Base-by-base conservation (phyloP, 2,888 invertebrate species). In the Hedychridium roseum region DNA sequence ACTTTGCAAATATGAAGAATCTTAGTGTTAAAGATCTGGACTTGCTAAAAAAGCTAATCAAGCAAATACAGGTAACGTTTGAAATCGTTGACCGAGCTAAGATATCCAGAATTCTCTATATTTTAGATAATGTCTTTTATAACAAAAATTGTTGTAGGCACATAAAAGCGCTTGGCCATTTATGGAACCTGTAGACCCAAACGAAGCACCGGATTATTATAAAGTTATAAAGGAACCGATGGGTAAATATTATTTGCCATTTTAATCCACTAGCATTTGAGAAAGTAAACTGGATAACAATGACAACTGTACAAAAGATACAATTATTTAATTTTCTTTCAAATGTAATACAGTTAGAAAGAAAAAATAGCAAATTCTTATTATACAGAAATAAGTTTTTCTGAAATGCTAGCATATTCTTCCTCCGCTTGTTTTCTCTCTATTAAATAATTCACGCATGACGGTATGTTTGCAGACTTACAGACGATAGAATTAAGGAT, bases 161-260 rank as follows among this genome's bases (percentile, higher is more conserved):
- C 95, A 97, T 82, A 96, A 96, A 82, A 95, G 92, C 82, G 94
- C 97, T 12, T 96, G 96, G 95, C 97, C 97, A 14, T 98, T 99
- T 80, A 90, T 96, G 87, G 93, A 96, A 82, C 95, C 97, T 18
- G 97, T 98, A 5, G 94, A 97, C 82, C 92, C 93, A 18, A 88
- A 89, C 68, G 95, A 97, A 82, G 97, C 95, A 39, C 97, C 97
- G 5, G 95, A 97, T 79, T 98, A 98, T 81, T 96, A 96, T 78
- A 90, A 92, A 84, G 90, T 95, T 51, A 94, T 95, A 54, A 94
- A 94, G 79, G 94, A 95, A 81, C 94, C 95, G 48, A 95, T 95
- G 94, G 95, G 94, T 94, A 83, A 82, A 87, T 64, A 36, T 11
- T 48, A 31, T 35, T 27, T 17, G 6, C 15, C 3, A 14, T 9